Base-by-base conservation (phyloP, 1,140 invertebrate species). In the Scaptomyza graminum region DNA sequence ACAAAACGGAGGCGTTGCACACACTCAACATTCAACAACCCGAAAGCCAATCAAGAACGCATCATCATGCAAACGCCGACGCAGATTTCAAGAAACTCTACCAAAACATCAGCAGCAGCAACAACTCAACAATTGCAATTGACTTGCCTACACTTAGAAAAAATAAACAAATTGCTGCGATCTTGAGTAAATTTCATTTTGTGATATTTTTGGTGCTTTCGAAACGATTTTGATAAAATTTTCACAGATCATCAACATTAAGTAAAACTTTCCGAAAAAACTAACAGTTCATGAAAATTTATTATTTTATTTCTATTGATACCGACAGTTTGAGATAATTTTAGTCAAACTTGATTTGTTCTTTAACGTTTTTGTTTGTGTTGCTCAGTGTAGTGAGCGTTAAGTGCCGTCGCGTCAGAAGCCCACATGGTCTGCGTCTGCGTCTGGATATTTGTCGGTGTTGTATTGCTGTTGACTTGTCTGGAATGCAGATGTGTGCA, bases 391-490 rank as follows among this genome's bases (percentile, higher is more conserved):
- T 41, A 37, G 47, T 15, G 18, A 49, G 61, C 65, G 74, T 74
- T 74, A 71, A 84, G 81, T 85, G 82, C 74, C 67, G 82, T 68
- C 75, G 78, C 66, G 74, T 81, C 78, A 78, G 87, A 87, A 88
- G 76, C 83, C 83, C 83, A 87, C 83, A 87, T 87, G 82, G 83
- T 87, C 78, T 85, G 69, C 49, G 70, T 82, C 78, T 83, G 70
- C 31, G 41, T 18, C 25, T 51, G 34, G 28, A 41, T 31, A n/a
- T 37, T 11, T 39, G n/a, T 13, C 28, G 5, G 28, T 22, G 39
- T 39, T 79, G 9, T 22, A 25, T 37, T 74, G 72, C 57, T 28
- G 68, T 81, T 81, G 78, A 76, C 73, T 80, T 63, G 83, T 87
- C 83, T 87, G 82, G 83, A 87, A 87, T 87, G 82, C 82, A 87